These are phyloP conservation scores for Cephus rjabovi DNA, from an alignment of 2,888 invertebrate species.

Conservation along the genomic window DNA sequence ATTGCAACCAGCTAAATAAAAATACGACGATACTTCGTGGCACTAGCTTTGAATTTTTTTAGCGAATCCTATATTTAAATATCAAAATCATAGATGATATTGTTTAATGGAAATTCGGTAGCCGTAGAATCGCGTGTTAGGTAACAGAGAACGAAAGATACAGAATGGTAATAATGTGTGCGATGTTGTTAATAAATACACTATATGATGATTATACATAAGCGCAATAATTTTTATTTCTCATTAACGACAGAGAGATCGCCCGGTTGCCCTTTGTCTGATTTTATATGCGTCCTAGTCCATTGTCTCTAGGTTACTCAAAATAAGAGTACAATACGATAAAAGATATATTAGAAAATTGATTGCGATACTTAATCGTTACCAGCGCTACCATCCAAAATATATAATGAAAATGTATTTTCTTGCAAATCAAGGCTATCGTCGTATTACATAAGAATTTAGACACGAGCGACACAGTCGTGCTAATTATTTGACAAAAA, in stretches of 20 bases:
- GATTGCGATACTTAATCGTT: background rate
- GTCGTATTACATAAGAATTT: background rate
- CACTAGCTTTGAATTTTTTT: background rate
- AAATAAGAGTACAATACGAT: background rate
- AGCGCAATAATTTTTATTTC: background rate
- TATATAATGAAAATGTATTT: background rate
- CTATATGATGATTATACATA: background rate
- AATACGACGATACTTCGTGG: background rate
- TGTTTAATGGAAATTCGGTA: background rate
- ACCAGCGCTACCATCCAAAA: background rate
- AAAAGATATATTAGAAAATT: background rate
- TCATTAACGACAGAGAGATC: background rate
- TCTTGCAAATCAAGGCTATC: background rate
- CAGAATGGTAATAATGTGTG: background rate
- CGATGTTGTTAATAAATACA: background rate
- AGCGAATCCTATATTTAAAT: background rate
- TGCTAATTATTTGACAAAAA: background rate
- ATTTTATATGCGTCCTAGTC: background rate
- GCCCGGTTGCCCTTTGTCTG: background rate
- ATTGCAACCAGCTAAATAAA: background rate
- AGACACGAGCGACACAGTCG: background rate
- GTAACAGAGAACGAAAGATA: background rate
- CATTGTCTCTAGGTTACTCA: background rate
- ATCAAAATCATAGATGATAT: background rate
- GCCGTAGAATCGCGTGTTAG: background rate